Percentiles rank a stretch among this genome's conserved stretches.
phyloP scores from a whole-genome alignment of 2,113 vertebrate genomes.

The Brachyhypopomus gauderio region DNA sequence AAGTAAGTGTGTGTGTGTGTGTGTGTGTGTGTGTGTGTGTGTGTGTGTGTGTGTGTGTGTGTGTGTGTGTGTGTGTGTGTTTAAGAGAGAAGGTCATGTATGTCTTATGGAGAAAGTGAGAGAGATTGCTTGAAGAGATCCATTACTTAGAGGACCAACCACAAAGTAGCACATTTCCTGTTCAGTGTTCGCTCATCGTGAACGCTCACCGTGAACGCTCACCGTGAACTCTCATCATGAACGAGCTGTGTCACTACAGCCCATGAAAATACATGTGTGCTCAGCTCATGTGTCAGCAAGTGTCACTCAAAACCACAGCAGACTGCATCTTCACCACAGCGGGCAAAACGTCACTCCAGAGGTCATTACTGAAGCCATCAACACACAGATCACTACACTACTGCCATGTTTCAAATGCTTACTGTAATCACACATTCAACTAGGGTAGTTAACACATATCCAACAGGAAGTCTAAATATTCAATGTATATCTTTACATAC shows the following conservation, averaged over 20 bases:
- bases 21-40: too few species aligned
- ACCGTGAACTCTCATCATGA: too few species aligned
- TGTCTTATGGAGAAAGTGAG: slow-evolving; percentile 33
- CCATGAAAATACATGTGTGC: slow-evolving; percentile 38
- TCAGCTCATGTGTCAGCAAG: slow-evolving; percentile 37
- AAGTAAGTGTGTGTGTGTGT: too few species aligned
- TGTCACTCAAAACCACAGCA: slow-evolving; percentile 28
- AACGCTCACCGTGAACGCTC: too few species aligned
- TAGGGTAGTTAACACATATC: neutral
- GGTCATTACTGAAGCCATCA: slow-evolving; percentile 15
- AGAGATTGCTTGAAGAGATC: neutral
- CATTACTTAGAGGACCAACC: slow-evolving; percentile 24
- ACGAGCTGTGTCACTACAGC: slow-evolving; percentile 64
- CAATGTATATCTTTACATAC: too few species aligned
- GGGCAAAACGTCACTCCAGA: neutral
- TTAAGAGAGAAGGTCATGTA: slow-evolving; percentile 28
- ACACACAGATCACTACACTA: neutral
- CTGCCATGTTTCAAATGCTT: neutral
- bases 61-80: too few species aligned
- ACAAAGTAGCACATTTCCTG: slow-evolving; percentile 59
- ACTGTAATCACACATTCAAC: neutral
- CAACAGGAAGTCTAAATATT: neutral
- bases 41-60: too few species aligned
- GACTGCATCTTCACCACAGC: neutral
- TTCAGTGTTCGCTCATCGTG: slow-evolving; percentile 62